A percentile compares a stretch with the other conserved stretches of the same genome.
Conservation (phyloP, 2,797 vertebrate species). For the Sylvilagus floridanus region DNA sequence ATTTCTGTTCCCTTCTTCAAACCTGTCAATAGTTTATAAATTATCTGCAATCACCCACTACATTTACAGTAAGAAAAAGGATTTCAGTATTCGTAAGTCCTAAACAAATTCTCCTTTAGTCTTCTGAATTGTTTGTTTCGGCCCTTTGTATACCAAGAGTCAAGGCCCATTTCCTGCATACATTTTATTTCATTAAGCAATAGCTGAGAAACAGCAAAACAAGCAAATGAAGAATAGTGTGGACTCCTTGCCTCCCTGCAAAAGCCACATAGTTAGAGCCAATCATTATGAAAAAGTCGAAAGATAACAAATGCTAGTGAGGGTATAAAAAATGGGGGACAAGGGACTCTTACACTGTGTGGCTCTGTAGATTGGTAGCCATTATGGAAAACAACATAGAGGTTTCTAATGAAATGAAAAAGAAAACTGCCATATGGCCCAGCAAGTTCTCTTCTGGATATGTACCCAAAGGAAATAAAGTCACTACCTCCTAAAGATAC, state of each 20-base stretch:
- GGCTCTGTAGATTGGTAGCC: not conserved
- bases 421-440: not conserved
- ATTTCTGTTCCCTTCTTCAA: conserved; percentile 18
- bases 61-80: not conserved
- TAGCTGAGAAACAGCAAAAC: not conserved
- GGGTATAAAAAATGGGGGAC: not conserved
- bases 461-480: not conserved
- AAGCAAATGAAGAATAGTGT: not conserved
- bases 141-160: not conserved
- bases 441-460: not conserved
- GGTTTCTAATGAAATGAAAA: not conserved
- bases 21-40: not conserved
- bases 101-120: not conserved
- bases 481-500: no score
- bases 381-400: not conserved
- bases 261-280: not conserved
- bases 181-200: not conserved
- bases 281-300: not conserved
- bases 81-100: not conserved
- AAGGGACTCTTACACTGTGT: no score
- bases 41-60: not conserved
- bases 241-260: not conserved
- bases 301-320: not conserved
- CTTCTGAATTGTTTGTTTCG: not conserved
- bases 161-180: not conserved